Conservation (phyloP, 2,113 vertebrate species). For the Rhipidura dahli region DNA sequence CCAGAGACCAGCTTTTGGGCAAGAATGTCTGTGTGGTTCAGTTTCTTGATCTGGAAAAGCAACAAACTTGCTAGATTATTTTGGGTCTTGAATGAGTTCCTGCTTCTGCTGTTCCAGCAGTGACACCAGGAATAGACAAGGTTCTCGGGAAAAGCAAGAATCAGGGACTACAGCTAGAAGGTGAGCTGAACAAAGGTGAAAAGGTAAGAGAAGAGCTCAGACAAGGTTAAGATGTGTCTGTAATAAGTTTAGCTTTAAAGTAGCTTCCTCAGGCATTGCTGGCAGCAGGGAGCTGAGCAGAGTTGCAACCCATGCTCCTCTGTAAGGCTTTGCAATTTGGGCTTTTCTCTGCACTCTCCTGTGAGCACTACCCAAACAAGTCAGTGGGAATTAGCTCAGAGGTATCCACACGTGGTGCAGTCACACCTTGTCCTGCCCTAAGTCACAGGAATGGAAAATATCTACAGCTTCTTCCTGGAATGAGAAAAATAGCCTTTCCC, state of each 20-base stretch:
- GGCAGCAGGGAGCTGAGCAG: background rate
- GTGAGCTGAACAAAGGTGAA: background rate
- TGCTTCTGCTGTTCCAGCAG: background rate
- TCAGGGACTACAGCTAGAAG: background rate
- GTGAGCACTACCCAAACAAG: background rate
- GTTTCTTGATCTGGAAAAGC: background rate
- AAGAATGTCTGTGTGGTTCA: background rate
- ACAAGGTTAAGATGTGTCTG: background rate
- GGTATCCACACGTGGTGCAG: background rate
- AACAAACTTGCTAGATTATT: background rate
- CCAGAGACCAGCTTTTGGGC: background rate
- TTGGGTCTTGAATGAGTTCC: background rate
- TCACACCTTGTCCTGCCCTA: constrained; percentile 39
- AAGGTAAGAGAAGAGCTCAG: background rate
- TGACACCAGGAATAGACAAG: background rate
- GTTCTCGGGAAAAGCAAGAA: background rate
- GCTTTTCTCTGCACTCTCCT: background rate
- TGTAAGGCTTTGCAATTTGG: background rate
- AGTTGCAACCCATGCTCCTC: background rate
- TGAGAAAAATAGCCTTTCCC: constrained; percentile 24
- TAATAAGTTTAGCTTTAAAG: background rate
- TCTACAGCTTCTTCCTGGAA: constrained; percentile 42
- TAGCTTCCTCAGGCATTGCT: background rate
- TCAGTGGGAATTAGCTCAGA: constrained; percentile 12
- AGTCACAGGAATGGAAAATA: constrained; percentile 52